These are phyloP conservation scores for Umimayanthus kanabou DNA, from an alignment of 92 coral and sea anemone genomes.

Conservation along the genomic window DNA sequence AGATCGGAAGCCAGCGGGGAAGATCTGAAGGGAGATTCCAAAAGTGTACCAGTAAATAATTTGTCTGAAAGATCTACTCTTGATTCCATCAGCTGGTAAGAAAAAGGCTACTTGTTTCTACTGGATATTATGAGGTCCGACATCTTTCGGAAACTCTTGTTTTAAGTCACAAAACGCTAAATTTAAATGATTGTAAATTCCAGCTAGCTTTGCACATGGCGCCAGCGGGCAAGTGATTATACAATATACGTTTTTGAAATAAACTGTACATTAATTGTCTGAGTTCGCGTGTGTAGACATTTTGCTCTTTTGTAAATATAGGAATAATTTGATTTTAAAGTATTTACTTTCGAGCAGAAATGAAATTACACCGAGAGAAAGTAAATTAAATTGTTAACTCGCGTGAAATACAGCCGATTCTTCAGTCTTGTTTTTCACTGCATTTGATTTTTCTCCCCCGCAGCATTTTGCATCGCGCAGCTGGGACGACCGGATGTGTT, in stretches of 20 bases:
- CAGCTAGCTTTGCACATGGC: neutral
- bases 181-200: too few species aligned
- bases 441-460: slow-evolving; percentile 15
- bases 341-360: neutral
- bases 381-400: neutral
- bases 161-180: neutral
- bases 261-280: neutral
- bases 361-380: too few species aligned
- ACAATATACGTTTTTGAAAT: neutral
- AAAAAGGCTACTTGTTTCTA: neutral
- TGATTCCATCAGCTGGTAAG: slow-evolving; percentile 40
- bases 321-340: too few species aligned
- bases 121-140: neutral
- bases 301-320: too few species aligned
- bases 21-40: neutral
- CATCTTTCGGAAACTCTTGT: neutral
- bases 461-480: slow-evolving; percentile 32
- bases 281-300: neutral
- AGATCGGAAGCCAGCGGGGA: slow-evolving; percentile 3
- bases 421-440: neutral
- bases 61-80: slow-evolving; percentile 12
- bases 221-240: neutral
- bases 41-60: neutral
- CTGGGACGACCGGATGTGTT: slow-evolving; percentile 31
- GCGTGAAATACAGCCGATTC: too few species aligned